These are phyloP conservation scores for Temnopleurus reevesii DNA, from an alignment of 53 echinoderm and acorn worm species.

Conservation along the genomic window DNA sequence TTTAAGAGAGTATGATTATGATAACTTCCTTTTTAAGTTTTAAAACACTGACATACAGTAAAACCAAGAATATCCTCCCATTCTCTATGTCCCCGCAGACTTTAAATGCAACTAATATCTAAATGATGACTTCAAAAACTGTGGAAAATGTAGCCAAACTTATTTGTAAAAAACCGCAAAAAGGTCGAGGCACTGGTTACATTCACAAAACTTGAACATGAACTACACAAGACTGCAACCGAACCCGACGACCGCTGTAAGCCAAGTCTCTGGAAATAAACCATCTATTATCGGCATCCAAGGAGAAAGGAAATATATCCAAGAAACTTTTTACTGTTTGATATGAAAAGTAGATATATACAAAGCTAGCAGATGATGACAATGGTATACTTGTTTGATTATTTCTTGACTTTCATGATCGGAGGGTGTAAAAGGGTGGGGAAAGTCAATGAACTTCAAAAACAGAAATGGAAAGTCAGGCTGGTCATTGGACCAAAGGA, in stretches of 20 bases:
- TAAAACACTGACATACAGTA: too few species aligned
- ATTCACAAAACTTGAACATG: slow-evolving; percentile 19
- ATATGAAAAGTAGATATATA: slow-evolving; percentile 32
- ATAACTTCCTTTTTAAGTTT: too few species aligned
- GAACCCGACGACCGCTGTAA: slow-evolving; percentile 2
- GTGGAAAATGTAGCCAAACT: too few species aligned
- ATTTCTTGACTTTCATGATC: not conserved
- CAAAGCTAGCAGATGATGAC: slow-evolving; percentile 13
- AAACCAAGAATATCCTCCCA: too few species aligned
- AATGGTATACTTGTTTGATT: slow-evolving; percentile 36
- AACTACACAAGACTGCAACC: not conserved
- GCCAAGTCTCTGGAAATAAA: slow-evolving; percentile 9
- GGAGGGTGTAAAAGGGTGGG: not conserved
- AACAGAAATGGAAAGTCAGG: too few species aligned
- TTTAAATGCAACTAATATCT: too few species aligned
- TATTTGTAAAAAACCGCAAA: too few species aligned
- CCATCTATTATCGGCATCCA: not conserved
- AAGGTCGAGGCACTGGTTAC: not conserved
- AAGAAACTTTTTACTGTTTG: not conserved
- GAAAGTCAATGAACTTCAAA: slow-evolving; percentile 10
- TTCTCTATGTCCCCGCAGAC: too few species aligned
- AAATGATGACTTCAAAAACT: too few species aligned
- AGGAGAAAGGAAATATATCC: slow-evolving; percentile 17
- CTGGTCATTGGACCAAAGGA: too few species aligned
- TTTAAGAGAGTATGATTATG: too few species aligned